Evolutionary conservation across 2,888 invertebrate species (phyloP).

Genomic region (Brassicogethes aeneus): DNA sequence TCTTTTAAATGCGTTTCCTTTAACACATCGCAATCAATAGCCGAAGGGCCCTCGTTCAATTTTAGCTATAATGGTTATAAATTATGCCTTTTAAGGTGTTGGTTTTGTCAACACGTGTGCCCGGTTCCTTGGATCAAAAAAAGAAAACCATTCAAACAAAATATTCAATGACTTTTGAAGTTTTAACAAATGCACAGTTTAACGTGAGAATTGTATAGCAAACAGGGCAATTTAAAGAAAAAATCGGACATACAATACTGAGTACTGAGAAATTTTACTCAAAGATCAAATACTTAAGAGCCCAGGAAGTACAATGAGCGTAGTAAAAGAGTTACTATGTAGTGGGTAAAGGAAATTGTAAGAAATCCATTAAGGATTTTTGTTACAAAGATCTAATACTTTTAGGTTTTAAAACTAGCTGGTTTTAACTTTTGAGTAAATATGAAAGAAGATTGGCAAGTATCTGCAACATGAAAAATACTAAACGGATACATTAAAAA

Average conservation of each 20-base stretch:
- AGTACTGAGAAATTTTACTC: not conserved
- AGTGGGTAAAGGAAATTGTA: too few species aligned
- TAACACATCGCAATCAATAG: conserved; percentile 13
- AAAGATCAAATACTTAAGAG: too few species aligned
- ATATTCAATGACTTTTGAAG: conserved; percentile 2
- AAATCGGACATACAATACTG: not conserved
- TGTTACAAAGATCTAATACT: too few species aligned
- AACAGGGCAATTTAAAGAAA: not conserved
- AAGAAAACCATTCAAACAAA: not conserved
- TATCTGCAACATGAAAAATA: too few species aligned
- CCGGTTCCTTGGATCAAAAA: conserved; percentile 10
- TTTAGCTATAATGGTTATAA: conserved; percentile 32
- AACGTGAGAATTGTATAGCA: not conserved
- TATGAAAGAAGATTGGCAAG: too few species aligned
- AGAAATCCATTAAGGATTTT: too few species aligned
- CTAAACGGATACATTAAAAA: too few species aligned
- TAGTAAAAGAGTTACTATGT: too few species aligned
- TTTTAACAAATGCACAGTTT: conserved; percentile 1
- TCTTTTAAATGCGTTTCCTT: conserved; percentile 26
- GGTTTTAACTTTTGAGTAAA: too few species aligned
- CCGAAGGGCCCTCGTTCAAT: conserved; percentile 23
- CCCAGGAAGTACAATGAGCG: too few species aligned
- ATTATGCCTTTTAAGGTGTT: conserved; percentile 33
- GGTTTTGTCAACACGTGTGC: conserved; percentile 39
- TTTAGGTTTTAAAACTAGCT: too few species aligned